A percentile compares a stretch with the other conserved stretches of the same genome.
These are phyloP conservation scores for Lithophane leautieri DNA, from an alignment of 2,888 invertebrate genomes.

Conservation along the genomic window DNA sequence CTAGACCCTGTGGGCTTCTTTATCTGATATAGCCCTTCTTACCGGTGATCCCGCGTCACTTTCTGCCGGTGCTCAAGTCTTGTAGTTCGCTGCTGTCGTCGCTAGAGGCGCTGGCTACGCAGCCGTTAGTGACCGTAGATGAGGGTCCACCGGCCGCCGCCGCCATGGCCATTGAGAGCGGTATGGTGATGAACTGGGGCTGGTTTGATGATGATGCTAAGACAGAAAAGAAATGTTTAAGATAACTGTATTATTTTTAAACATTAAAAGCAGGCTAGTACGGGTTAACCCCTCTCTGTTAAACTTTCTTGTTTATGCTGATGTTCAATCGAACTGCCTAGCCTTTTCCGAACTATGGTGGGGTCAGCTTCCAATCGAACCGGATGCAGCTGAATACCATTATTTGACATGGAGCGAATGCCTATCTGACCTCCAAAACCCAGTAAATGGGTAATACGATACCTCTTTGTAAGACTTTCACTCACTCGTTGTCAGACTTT, in stretches of 20 bases:
- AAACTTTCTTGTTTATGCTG: not conserved
- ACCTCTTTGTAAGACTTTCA: no score
- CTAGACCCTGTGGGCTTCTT: no score
- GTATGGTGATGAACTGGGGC: conserved; percentile 93
- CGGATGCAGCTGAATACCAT: no score
- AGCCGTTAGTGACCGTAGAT: conserved; percentile 82
- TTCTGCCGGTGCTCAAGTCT: conserved; percentile 87
- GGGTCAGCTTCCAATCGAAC: no score
- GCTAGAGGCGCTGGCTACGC: conserved; percentile 87
- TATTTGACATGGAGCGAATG: no score
- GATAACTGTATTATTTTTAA: conserved; percentile 18
- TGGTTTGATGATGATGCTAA: conserved; percentile 85
- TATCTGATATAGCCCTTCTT: not conserved
- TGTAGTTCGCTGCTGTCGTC: conserved; percentile 88
- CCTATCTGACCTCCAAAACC: no score
- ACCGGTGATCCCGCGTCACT: conserved; percentile 75
- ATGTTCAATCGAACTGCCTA: no score
- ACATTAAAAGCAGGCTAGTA: not conserved
- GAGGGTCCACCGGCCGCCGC: conserved; percentile 86
- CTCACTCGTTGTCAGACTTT: no score
- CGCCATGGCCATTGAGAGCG: conserved; percentile 92
- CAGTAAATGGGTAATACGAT: no score
- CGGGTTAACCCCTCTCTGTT: not conserved
- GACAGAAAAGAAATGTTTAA: not conserved
- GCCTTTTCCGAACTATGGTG: no score